Evolutionary conservation across 2,797 vertebrate species (phyloP).

Genomic region (Gobio occitaniae): DNA sequence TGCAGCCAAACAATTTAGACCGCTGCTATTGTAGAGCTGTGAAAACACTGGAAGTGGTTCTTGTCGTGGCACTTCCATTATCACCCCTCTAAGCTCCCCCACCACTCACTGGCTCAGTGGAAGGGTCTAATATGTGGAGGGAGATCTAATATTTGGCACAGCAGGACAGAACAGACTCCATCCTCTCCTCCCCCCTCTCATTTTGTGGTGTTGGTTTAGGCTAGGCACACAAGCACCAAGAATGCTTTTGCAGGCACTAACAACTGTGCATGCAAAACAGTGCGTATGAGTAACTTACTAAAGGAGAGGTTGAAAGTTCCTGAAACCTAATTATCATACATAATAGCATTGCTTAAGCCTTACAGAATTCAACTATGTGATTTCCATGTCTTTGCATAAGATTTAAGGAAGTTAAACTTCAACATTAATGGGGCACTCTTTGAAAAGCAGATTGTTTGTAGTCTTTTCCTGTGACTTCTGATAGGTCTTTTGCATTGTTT

Average conservation of each 20-base stretch:
- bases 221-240: slow-evolving; percentile 47
- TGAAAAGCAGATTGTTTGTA: neutral
- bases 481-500: neutral
- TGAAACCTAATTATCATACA: neutral
- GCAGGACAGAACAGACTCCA: slow-evolving; percentile 80
- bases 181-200: slow-evolving; percentile 61
- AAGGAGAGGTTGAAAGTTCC: neutral
- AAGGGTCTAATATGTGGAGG: slow-evolving; percentile 85
- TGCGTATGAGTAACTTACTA: slow-evolving; percentile 34
- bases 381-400: neutral
- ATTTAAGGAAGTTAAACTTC: neutral
- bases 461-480: neutral
- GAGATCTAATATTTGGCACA: slow-evolving; percentile 85
- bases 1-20: slow-evolving; percentile 17
- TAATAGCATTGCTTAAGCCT: neutral
- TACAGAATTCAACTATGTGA: neutral
- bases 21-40: slow-evolving; percentile 42
- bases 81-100: slow-evolving; percentile 45
- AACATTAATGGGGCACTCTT: neutral
- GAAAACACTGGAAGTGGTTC: slow-evolving; percentile 44
- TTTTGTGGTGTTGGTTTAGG: slow-evolving; percentile 60
- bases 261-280: slow-evolving; percentile 45
- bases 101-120: slow-evolving; percentile 75
- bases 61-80: slow-evolving; percentile 53
- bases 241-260: slow-evolving; percentile 51